phyloP scores from a whole-genome alignment of 2,888 invertebrate species.

The Nasonia oneida region DNA sequence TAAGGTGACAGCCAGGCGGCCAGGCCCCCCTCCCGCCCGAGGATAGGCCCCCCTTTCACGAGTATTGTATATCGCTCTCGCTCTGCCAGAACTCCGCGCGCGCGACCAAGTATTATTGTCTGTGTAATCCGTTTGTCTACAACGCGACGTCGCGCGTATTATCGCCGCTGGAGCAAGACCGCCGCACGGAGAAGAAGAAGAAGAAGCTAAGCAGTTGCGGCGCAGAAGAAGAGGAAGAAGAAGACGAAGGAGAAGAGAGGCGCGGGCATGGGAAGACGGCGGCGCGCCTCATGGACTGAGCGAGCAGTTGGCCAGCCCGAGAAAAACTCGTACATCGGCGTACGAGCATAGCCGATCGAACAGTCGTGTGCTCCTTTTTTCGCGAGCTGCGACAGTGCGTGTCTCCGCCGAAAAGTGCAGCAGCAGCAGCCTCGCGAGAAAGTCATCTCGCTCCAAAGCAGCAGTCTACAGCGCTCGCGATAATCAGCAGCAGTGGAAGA shows the following conservation, averaged over 20 bases:
- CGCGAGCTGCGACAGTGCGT: not conserved
- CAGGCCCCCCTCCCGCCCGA: not conserved
- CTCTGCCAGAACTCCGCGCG: not conserved
- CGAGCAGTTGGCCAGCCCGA: not conserved
- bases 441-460: not conserved
- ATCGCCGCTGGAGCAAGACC: not conserved
- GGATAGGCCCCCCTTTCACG: not conserved
- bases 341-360: conserved; percentile 25
- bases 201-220: conserved; percentile 14
- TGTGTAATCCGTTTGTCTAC: not conserved
- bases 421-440: not conserved
- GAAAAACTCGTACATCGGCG: conserved; percentile 17
- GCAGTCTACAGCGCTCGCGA: not conserved
- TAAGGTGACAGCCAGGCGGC: conserved; percentile 43
- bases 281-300: conserved; percentile 45
- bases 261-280: conserved; percentile 49
- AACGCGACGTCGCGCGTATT: not conserved
- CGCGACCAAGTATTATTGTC: not conserved
- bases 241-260: conserved; percentile 14
- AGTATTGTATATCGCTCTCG: not conserved
- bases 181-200: not conserved
- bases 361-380: conserved; percentile 11
- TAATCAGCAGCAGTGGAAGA: not conserved
- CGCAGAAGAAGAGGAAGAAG: conserved; percentile 32
- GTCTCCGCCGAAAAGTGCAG: conserved; percentile 9